Percentiles rank a stretch among this genome's conserved stretches.
Evolutionary conservation across 2,113 vertebrate genomes (phyloP).

Genomic region (Nycticebus coucang): DNA sequence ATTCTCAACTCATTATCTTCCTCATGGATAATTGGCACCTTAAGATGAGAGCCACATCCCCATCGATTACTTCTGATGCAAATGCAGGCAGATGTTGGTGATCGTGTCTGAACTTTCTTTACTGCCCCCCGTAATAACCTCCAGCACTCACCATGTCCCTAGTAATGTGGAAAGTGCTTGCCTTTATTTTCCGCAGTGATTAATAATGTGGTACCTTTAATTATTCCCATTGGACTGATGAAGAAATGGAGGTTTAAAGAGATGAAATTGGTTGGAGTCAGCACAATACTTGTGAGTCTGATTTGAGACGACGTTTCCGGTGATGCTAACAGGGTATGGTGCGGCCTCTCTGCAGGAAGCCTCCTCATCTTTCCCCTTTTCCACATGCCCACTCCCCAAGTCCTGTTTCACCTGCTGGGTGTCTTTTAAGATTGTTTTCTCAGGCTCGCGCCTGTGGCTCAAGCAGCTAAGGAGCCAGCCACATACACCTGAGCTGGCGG

Average conservation of each 20-base stretch:
- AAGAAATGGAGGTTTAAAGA: not conserved
- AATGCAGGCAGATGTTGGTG: not conserved
- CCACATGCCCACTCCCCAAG: not conserved
- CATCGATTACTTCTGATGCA: not conserved
- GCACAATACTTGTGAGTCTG: not conserved
- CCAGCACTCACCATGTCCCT: not conserved
- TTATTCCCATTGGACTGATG: not conserved
- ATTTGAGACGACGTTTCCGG: not conserved
- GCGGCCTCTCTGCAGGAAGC: not conserved
- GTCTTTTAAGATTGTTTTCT: not conserved
- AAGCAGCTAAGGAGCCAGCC: too few species aligned
- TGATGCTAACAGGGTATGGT: fast-evolving
- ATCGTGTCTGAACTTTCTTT: not conserved
- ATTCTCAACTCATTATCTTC: not conserved
- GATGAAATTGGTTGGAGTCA: not conserved
- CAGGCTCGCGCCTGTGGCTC: too few species aligned
- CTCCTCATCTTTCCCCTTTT: not conserved
- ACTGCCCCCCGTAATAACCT: not conserved
- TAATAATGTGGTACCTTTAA: not conserved
- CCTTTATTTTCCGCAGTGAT: not conserved
- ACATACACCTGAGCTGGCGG: too few species aligned
- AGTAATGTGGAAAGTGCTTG: not conserved
- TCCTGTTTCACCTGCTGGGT: not conserved
- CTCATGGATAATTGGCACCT: not conserved
- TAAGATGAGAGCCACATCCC: not conserved